phyloP scores from a whole-genome alignment of 1,140 invertebrate genomes.

The Drosophila nannoptera region DNA sequence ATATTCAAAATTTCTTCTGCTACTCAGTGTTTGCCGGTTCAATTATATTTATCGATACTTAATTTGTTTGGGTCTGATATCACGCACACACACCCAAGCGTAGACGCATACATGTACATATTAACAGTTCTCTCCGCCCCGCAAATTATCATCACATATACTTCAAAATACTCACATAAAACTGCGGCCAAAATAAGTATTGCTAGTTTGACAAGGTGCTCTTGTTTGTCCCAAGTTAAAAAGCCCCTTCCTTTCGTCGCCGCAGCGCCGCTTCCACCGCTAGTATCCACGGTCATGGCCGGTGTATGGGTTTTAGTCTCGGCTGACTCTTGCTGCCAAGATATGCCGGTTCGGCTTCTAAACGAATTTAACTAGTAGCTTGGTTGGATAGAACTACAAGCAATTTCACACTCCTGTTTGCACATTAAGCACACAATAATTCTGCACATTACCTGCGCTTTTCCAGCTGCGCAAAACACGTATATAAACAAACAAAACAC shows the following conservation, averaged over 20 bases:
- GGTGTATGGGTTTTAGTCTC: constrained; percentile 4
- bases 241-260: constrained; percentile 39
- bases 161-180: constrained; percentile 88
- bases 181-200: constrained; percentile 95
- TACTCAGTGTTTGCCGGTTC: background rate
- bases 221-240: constrained; percentile 89
- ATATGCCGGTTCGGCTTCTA: constrained; percentile 37
- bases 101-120: constrained; percentile 6
- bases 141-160: constrained; percentile 4
- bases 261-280: constrained; percentile 18
- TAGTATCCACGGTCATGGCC: constrained; percentile 60
- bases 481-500: constrained; percentile 32
- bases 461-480: constrained; percentile 6
- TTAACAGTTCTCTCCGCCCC: constrained; percentile 1
- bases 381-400: constrained; percentile 23
- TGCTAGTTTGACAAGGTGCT: constrained; percentile 94
- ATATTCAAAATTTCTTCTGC: constrained; percentile 6
- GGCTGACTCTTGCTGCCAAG: constrained; percentile 4
- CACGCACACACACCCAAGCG: constrained; percentile 10
- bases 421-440: constrained; percentile 16
- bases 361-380: constrained; percentile 18
- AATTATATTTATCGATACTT: constrained; percentile 13
- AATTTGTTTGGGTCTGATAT: constrained; percentile 7
- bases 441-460: constrained; percentile 34
- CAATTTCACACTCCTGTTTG: constrained; percentile 18